Percentiles rank a stretch among this genome's conserved stretches.
These are phyloP conservation scores for Argyrosomus japonicus DNA, from an alignment of 2,113 vertebrate species.

Conservation along the genomic window DNA sequence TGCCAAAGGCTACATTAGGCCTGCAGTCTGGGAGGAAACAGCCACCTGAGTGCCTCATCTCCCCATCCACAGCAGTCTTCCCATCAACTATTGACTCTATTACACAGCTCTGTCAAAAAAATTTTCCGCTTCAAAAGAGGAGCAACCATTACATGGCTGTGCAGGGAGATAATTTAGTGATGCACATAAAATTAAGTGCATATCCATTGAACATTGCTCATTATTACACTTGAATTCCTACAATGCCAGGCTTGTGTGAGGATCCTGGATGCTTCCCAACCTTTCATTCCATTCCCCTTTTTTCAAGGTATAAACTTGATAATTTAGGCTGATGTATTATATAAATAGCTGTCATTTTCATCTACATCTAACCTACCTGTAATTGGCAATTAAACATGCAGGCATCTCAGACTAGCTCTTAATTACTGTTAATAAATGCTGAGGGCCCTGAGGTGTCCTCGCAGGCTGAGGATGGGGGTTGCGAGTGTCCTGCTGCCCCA, in stretches of 20 bases:
- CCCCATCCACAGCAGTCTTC: constrained; percentile 73
- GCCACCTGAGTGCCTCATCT: constrained; percentile 80
- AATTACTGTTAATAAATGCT: constrained; percentile 84
- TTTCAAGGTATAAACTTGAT: constrained; percentile 70
- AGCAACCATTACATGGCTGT: constrained; percentile 80
- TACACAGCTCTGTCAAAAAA: constrained; percentile 82
- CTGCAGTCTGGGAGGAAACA: constrained; percentile 75
- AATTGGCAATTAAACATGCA: constrained; percentile 85
- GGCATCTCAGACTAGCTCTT: constrained; percentile 80
- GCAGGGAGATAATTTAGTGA: constrained; percentile 80
- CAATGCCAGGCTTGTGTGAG: constrained; percentile 55
- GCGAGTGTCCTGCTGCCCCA: constrained; percentile 49
- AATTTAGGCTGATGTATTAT: constrained; percentile 72
- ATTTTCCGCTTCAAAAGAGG: constrained; percentile 81
- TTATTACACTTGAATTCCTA: constrained; percentile 77
- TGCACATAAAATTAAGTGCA: constrained; percentile 79
- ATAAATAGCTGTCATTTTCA: constrained; percentile 81
- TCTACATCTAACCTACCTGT: constrained; percentile 78
- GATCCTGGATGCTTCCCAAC: constrained; percentile 59
- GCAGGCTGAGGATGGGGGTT: constrained; percentile 45
- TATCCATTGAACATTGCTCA: constrained; percentile 79
- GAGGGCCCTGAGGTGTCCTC: constrained; percentile 75
- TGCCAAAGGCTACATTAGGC: constrained; percentile 68
- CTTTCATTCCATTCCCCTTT: constrained; percentile 58
- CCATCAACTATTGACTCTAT: constrained; percentile 80